These are phyloP conservation scores for Calosoma granatense DNA, from an alignment of 1,140 invertebrate species.

Conservation along the genomic window DNA sequence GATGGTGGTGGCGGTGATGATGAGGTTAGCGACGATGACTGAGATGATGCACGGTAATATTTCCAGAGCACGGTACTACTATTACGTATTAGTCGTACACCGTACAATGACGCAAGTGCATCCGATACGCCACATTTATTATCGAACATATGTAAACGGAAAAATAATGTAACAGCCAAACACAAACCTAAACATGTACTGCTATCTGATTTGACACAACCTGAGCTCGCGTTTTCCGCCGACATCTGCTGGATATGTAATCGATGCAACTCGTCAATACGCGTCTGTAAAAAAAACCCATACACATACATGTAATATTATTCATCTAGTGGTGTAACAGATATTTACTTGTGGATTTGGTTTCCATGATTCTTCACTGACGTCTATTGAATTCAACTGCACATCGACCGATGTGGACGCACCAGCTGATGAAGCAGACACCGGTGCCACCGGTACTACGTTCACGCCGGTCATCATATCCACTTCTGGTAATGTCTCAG, in stretches of 20 bases:
- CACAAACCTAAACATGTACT: constrained; percentile 35
- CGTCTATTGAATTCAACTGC: not conserved
- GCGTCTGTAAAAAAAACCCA: constrained; percentile 25
- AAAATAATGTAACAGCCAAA: constrained; percentile 19
- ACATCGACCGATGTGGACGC: not conserved
- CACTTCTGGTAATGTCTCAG: constrained; percentile 38
- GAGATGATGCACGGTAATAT: too few relatives aligned
- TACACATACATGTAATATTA: not conserved
- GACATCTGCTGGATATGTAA: constrained; percentile 24
- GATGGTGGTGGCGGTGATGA: too few relatives aligned
- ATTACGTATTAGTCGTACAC: too few relatives aligned
- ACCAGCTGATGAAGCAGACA: not conserved
- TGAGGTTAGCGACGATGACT: too few relatives aligned
- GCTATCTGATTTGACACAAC: constrained; percentile 28
- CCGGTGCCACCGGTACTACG: not conserved
- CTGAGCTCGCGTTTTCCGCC: constrained; percentile 24
- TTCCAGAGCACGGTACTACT: too few relatives aligned
- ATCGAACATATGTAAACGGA: not conserved
- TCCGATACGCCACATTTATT: not conserved
- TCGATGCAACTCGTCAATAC: constrained; percentile 20
- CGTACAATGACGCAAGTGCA: not conserved
- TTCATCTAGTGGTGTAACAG: not conserved
- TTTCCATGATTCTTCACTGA: not conserved
- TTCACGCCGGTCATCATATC: constrained; percentile 19
- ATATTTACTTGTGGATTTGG: not conserved